Evolutionary conservation across 2,888 invertebrate species (phyloP).

Genomic region (Gymnoscelis rufifasciata): DNA sequence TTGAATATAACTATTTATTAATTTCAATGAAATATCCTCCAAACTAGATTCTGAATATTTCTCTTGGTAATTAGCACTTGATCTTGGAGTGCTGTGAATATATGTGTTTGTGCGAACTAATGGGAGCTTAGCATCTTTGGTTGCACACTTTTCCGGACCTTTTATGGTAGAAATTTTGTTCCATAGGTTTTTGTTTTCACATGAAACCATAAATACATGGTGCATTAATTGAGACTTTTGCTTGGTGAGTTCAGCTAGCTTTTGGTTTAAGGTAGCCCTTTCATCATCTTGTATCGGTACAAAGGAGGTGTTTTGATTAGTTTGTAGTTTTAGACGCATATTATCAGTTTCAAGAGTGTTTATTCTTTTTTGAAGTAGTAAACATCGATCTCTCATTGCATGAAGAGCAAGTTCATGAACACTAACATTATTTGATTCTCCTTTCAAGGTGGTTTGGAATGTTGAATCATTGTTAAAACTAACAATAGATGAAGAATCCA

Average conservation of each 20-base stretch:
- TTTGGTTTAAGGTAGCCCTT: slow-evolving; percentile 74
- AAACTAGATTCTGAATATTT: slow-evolving; percentile 81
- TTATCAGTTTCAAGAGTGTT: slow-evolving; percentile 87
- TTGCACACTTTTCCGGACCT: slow-evolving; percentile 43
- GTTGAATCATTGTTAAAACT: slow-evolving; percentile 73
- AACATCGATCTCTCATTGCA: slow-evolving; percentile 90
- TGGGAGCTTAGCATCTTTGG: slow-evolving; percentile 53
- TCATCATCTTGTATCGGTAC: slow-evolving; percentile 66
- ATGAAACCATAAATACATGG: slow-evolving; percentile 88
- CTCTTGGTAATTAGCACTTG: slow-evolving; percentile 76
- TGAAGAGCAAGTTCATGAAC: slow-evolving; percentile 87
- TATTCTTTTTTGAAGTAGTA: slow-evolving; percentile 85
- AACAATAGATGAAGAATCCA: slow-evolving; percentile 72
- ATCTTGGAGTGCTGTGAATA: slow-evolving; percentile 82
- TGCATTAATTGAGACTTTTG: slow-evolving; percentile 88
- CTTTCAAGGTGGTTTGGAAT: slow-evolving; percentile 64
- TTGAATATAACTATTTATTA: slow-evolving; percentile 83
- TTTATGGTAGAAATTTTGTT: slow-evolving; percentile 81
- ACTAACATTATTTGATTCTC: slow-evolving; percentile 68
- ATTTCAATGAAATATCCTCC: slow-evolving; percentile 87
- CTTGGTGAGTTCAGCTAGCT: slow-evolving; percentile 83
- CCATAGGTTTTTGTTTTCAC: slow-evolving; percentile 90
- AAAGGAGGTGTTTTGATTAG: slow-evolving; percentile 44
- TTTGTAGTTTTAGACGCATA: slow-evolving; percentile 76
- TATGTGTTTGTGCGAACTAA: slow-evolving; percentile 80